Evolutionary conservation across 1,140 invertebrate genomes (phyloP), one percentile per base, ranked within the genome.

Genomic region (Teleopsis dalmanni): DNA sequence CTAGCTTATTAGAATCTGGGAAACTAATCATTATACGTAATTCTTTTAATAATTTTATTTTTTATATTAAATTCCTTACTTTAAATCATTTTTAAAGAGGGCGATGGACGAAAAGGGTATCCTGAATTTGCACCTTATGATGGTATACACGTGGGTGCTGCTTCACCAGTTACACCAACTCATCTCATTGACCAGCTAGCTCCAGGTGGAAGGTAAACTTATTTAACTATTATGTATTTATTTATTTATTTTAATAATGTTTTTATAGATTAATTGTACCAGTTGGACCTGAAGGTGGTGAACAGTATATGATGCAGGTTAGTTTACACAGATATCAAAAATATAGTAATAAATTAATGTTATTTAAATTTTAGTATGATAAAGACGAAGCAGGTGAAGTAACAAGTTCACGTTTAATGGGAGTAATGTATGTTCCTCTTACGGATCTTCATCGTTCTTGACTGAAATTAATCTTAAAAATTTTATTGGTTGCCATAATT

Each of bases 361-460:
- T 16, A 25, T 35, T 27, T 46, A 4, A 38, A 37, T 21, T 16
- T 1, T 78, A 85, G 77, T 84, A 98, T 50, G 95, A 98, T 65
- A 98, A 97, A 75, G 74, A 81, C 27, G 52, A 65, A 4, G 84
- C 95, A 72, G 94, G 94, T 10, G 76, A 80, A 35, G 78, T 96
- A 11, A 76, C 75, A n/a, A 76, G 82, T 41, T 87, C 82, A 58
- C 79, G 81, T 14, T 73, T 98, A 0, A 96, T 98, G 89, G 90
- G 91, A 26, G 96, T 99, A 1, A 86, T 95, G 42, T 99, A 95
- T 74, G 95, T 99, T 21, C 95, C 95, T 3, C 75, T 99, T 13
- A 98, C 95, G 4, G 93, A 95, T 70, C 52, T 71, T 16, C 18
- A 50, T 36, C 56, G 56, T 9, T 58, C 64, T 43, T 70, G 66